Percentiles rank a stretch among this genome's conserved stretches.
These are phyloP conservation scores for Erpornis zantholeuca DNA, from an alignment of 2,113 vertebrate species.

Conservation along the genomic window DNA sequence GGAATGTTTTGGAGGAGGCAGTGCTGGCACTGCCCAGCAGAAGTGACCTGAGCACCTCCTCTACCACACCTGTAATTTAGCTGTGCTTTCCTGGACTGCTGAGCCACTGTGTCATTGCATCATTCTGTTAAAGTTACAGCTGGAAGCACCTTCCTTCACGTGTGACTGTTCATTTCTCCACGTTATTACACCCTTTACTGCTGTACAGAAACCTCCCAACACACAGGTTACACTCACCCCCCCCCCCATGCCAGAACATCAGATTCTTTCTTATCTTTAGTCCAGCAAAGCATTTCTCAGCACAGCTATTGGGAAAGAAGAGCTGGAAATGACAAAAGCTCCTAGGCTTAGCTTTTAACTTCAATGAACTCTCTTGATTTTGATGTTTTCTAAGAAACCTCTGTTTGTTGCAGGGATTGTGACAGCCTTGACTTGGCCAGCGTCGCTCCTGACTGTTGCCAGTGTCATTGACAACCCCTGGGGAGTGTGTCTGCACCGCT, in stretches of 20 bases:
- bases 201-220: neutral
- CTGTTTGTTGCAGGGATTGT: conserved; percentile 80
- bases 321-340: neutral
- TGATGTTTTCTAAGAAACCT: neutral
- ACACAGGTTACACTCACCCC: neutral
- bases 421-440: conserved; percentile 89
- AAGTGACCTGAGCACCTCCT: neutral
- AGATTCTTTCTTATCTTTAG: conserved; percentile 4
- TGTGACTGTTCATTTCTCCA: neutral
- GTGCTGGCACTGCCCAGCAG: neutral
- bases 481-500: conserved; percentile 93
- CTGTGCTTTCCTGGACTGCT: neutral
- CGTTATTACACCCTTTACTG: neutral
- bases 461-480: conserved; percentile 96
- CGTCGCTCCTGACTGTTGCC: conserved; percentile 86
- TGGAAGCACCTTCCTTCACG: neutral
- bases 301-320: conserved; percentile 11
- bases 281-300: conserved; percentile 1
- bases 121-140: neutral
- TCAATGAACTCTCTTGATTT: neutral
- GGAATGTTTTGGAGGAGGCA: neutral
- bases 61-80: neutral
- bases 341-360: neutral
- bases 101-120: neutral
- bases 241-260: neutral